A percentile compares a stretch with the other conserved stretches of the same genome.
Conservation (phyloP, 2,888 invertebrate genomes). For the Empis stercorea region DNA sequence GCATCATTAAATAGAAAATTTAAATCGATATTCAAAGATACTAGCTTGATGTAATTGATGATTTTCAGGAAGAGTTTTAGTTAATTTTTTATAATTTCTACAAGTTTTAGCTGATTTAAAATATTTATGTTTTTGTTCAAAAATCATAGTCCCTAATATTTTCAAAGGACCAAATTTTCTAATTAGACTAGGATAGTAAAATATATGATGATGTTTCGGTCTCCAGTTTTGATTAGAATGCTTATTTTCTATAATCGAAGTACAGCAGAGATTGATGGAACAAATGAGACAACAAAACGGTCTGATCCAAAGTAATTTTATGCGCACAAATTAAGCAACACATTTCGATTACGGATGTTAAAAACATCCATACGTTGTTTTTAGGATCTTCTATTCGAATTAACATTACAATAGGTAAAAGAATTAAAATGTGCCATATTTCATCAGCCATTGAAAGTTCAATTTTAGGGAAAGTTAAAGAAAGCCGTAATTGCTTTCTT, state of each 20-base stretch:
- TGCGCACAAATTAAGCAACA: no score
- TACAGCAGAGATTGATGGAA: no score
- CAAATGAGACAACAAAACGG: no score
- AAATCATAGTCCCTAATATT: constrained; percentile 12
- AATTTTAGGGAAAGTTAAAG: no score
- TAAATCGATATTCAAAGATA: neutral
- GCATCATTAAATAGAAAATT: neutral
- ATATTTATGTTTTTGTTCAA: constrained; percentile 19
- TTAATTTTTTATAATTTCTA: constrained; percentile 15
- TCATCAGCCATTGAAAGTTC: no score
- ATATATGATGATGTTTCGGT: constrained; percentile 12
- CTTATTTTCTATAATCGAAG: constrained; percentile 3
- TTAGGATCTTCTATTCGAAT: no score
- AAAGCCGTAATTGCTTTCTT: no score
- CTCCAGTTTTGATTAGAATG: constrained; percentile 7
- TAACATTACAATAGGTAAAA: no score
- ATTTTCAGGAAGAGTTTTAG: neutral
- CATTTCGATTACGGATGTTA: no score
- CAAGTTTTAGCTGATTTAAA: constrained; percentile 13
- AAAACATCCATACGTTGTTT: no score
- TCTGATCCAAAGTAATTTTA: no score
- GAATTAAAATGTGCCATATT: no score
- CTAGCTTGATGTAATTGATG: constrained; percentile 2
- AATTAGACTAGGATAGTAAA: constrained; percentile 12
- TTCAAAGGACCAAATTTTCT: constrained; percentile 9